Base-by-base conservation (phyloP, 1,140 invertebrate genomes). In the Hyles vespertilio region DNA sequence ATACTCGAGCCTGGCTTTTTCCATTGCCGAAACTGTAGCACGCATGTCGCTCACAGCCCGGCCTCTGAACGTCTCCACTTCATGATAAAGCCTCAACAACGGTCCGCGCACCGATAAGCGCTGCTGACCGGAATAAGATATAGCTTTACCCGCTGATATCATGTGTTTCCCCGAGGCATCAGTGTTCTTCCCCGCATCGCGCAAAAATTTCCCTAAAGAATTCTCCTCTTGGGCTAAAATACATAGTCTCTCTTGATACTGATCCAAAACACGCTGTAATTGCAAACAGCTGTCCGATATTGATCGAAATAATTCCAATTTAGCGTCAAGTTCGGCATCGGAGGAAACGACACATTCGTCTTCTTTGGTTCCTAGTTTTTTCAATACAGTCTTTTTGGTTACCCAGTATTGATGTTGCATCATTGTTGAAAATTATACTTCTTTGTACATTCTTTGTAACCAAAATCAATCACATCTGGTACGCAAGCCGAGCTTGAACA, bases 381-480 rank as follows among this genome's bases (percentile, higher is more conserved):
- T 92, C 56, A 98, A 94, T 33, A 99, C 94, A 51, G 96, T 94
- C 89, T 99, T 98, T 81, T 99, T 99, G 3, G 98, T 99, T 36
- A 99, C 95, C 98, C 98, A 99, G 89, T 97, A 99, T 65, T 98
- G 97, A 83, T 98, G 96, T 82, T 99, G 97, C 93, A 98, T 95
- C 84, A 88, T 88, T 51, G 72, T 85, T 40, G 36, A 5, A 40
- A 40, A 40, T 40, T 40, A 40, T 5, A 5, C 36, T 40, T 40
- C 8, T 40, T 40, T 40, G 36, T 40, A 40, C 36, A 40, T 40
- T 40, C 8, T 40, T 40, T 40, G 36, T 40, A 5, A 5, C 4
- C 8, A 40, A 40, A 40, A 40, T 40, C 8, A 40, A 40, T 40
- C 8, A 40, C 1, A 40, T 5, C 5, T 8, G 8, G 36, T 45